phyloP scores from a whole-genome alignment of 2,797 vertebrate genomes.

The Meda fulgida region DNA sequence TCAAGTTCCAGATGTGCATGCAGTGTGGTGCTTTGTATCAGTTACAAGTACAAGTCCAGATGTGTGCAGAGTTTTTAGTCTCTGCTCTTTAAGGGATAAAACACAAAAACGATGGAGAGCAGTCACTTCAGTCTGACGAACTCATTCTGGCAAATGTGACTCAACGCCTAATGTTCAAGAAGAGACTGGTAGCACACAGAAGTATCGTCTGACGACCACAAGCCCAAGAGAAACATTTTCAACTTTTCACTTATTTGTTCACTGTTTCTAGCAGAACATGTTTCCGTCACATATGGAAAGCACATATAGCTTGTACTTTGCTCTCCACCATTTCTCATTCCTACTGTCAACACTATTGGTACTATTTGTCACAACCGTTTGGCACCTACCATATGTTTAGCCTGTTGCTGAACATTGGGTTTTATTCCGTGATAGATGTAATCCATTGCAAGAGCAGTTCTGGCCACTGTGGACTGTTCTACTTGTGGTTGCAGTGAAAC shows the following conservation, averaged over 20 bases:
- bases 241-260: slow-evolving; percentile 59
- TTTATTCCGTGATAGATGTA: slow-evolving; percentile 44
- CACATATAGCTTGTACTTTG: slow-evolving; percentile 46
- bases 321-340: slow-evolving; percentile 53
- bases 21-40: slow-evolving; percentile 62
- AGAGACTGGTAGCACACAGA: slow-evolving; percentile 57
- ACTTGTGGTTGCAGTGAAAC: slow-evolving; percentile 23
- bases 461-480: background rate
- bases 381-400: slow-evolving; percentile 47
- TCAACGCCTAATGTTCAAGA: slow-evolving; percentile 49
- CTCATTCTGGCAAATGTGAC: slow-evolving; percentile 61
- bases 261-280: slow-evolving; percentile 53
- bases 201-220: slow-evolving; percentile 59
- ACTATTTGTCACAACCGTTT: slow-evolving; percentile 48
- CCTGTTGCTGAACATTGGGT: slow-evolving; percentile 29
- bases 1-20: slow-evolving; percentile 71
- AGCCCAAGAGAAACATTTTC: slow-evolving; percentile 62
- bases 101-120: slow-evolving; percentile 36
- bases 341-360: slow-evolving; percentile 49
- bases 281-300: slow-evolving; percentile 64
- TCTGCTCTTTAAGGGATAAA: slow-evolving; percentile 49
- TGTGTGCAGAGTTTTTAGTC: slow-evolving; percentile 58
- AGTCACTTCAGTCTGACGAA: slow-evolving; percentile 50
- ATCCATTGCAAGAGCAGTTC: background rate
- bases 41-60: slow-evolving; percentile 67